Base-by-base conservation (phyloP, 37 sponge, comb jelly and placozoan genomes). In the Geodia barretti region DNA sequence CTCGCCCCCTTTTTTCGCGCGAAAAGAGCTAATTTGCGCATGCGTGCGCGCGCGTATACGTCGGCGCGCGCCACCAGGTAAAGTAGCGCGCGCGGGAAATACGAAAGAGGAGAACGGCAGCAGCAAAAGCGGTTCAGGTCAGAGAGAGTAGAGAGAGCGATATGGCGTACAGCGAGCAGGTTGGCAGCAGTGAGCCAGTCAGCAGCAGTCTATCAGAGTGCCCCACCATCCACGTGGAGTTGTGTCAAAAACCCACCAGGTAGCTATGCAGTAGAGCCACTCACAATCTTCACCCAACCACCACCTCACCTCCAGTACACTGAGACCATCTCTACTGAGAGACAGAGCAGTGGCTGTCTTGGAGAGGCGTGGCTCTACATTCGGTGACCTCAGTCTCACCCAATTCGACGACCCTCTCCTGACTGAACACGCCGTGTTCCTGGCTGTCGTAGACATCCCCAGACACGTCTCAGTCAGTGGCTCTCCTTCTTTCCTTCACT, bases 341-440 rank as follows among this genome's bases (percentile, higher is more conserved):
- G 86, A 83, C 41, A 70, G 64, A 28, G 87, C 69, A 8, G 65
- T 41, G 73, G 68, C 61, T 29, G 40, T 65, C 47, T 59, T 89
- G 24, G 70, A 60, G 60, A 28, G 62, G 37, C 64, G 39, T 59
- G 73, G 82, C n/a, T 60, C 74, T 0, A 67, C 74, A 23, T 86
- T 85, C 61, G 87, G 86, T 7, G 93, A 89, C 36, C 31, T 82
- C 9, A 33, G 62, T 4, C 47, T 83, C 70, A 85, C 77, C 36
- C 92, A 95, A 29, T 95, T 95, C 83, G 75, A 82, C 19, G 92
- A 95, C 39, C 86, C 95, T 21, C 59, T 91, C 19, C 83, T 95
- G 35, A 62, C 78, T 19, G 95, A 95, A 47, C 89, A 95, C 62
- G 81, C 88, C 29, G 36, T 75, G 29, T 88, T 79, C 58, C 78